A percentile compares a stretch with the other conserved stretches of the same genome.
Conservation (phyloP, 2,797 vertebrate genomes). For the Pampus argenteus region DNA sequence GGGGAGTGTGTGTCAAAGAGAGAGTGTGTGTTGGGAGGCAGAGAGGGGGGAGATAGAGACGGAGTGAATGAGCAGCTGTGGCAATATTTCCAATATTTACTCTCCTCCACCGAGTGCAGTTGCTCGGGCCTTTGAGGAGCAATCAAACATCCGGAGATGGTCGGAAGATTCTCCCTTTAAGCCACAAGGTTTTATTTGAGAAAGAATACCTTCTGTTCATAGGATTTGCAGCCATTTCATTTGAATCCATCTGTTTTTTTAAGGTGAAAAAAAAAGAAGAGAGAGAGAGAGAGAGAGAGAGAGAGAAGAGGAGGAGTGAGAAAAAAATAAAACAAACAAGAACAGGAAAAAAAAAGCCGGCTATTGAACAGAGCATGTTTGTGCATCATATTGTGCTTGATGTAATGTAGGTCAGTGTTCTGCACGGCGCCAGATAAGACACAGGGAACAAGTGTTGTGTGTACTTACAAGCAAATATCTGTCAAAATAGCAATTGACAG, state of each 20-base stretch:
- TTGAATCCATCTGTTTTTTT: slow-evolving; percentile 99
- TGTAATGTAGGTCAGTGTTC: slow-evolving; percentile 99
- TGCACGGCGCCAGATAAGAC: slow-evolving; percentile 99
- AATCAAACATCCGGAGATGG: slow-evolving; percentile 93
- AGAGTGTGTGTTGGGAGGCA: slow-evolving; percentile 45
- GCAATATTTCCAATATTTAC: slow-evolving; percentile 83
- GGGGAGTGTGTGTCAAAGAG: slow-evolving; percentile 37
- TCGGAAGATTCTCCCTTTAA: slow-evolving; percentile 94
- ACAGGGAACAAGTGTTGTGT: slow-evolving; percentile 99
- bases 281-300: slow-evolving; percentile 60
- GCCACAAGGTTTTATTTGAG: slow-evolving; percentile 91
- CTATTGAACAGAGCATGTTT: slow-evolving; percentile 97
- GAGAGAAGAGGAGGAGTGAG: slow-evolving; percentile 60
- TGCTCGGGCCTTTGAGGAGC: slow-evolving; percentile 82
- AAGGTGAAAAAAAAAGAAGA: slow-evolving; percentile 90
- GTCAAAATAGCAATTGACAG: slow-evolving; percentile 99
- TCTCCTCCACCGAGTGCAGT: slow-evolving; percentile 78
- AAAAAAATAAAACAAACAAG: slow-evolving; percentile 87
- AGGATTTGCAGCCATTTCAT: slow-evolving; percentile 98
- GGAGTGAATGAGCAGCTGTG: slow-evolving; percentile 77
- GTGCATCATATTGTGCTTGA: slow-evolving; percentile 99
- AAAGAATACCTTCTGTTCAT: slow-evolving; percentile 99
- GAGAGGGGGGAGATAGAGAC: slow-evolving; percentile 58
- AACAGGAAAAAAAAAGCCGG: slow-evolving; percentile 79
- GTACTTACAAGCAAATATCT: slow-evolving; percentile 99